Percentiles rank a stretch among this genome's conserved stretches.
These are phyloP conservation scores for Corydoras maculifer DNA, from an alignment of 2,113 vertebrate species.

Conservation along the genomic window DNA sequence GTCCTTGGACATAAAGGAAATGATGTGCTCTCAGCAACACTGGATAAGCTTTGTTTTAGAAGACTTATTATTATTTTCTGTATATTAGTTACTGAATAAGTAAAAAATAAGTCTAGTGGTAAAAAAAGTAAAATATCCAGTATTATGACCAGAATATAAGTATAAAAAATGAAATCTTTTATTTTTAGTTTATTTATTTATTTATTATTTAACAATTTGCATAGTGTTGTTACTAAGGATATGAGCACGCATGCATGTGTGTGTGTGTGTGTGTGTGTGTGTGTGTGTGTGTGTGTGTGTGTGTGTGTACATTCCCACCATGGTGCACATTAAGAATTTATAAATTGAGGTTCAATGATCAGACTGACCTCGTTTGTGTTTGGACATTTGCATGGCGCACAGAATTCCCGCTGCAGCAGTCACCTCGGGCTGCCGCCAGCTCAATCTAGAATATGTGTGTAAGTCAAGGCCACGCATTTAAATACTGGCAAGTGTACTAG, in stretches of 20 bases:
- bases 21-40: too few species aligned
- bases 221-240: not conserved
- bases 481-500: slow-evolving; percentile 60
- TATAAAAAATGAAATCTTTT: too few species aligned
- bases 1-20: too few species aligned
- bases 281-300: slow-evolving; percentile 34
- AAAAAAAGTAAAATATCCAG: too few species aligned
- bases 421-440: slow-evolving; percentile 57
- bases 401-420: slow-evolving; percentile 53
- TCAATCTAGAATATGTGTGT: slow-evolving; percentile 48
- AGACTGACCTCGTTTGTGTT: slow-evolving; percentile 64
- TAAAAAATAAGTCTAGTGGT: too few species aligned
- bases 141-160: too few species aligned
- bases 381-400: slow-evolving; percentile 60
- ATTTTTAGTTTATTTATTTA: too few species aligned
- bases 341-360: slow-evolving; percentile 57
- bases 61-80: too few species aligned
- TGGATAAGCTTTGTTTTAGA: too few species aligned
- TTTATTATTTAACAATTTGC: too few species aligned
- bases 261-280: slow-evolving; percentile 17
- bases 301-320: slow-evolving; percentile 33
- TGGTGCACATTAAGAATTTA: slow-evolving; percentile 67
- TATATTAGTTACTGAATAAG: too few species aligned
- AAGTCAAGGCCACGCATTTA: slow-evolving; percentile 69
- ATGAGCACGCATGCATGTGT: not conserved